Conservation (phyloP, 2,113 vertebrate genomes). For the Microtus oregoni region DNA sequence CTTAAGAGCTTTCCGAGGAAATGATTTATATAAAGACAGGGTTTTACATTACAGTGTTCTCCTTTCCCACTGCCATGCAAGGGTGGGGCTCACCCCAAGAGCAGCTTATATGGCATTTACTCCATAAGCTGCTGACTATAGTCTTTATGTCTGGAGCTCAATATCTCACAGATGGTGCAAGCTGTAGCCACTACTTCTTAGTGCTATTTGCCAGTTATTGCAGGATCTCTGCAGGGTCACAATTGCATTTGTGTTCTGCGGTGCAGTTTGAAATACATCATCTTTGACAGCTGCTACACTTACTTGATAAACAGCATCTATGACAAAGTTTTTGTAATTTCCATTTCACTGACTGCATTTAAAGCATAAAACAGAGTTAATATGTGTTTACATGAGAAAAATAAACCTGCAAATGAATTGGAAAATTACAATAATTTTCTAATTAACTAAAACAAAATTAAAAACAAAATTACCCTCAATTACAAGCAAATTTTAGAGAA, state of each 20-base stretch:
- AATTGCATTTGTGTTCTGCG: background rate
- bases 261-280: slow-evolving; percentile 49
- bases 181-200: background rate
- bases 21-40: slow-evolving; percentile 73
- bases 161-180: slow-evolving; percentile 47
- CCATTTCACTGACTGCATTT: slow-evolving; percentile 62
- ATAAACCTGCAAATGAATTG: slow-evolving; percentile 71
- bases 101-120: slow-evolving; percentile 72
- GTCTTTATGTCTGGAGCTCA: slow-evolving; percentile 50
- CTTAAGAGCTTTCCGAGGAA: slow-evolving; percentile 76
- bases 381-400: slow-evolving; percentile 68
- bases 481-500: slow-evolving; percentile 66
- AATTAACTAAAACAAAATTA: slow-evolving; percentile 71
- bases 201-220: slow-evolving; percentile 17
- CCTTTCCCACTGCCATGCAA: slow-evolving; percentile 32
- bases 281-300: slow-evolving; percentile 23
- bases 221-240: background rate
- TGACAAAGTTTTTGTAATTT: slow-evolving; percentile 62
- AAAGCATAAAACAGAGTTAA: slow-evolving; percentile 62
- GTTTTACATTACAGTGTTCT: slow-evolving; percentile 71
- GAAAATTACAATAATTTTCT: slow-evolving; percentile 78
- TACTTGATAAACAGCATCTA: slow-evolving; percentile 20
- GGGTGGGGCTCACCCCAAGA: slow-evolving; percentile 53
- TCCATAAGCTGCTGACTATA: slow-evolving; percentile 67
- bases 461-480: slow-evolving; percentile 70